Percentiles rank a stretch among this genome's conserved stretches.
Evolutionary conservation across 2,113 vertebrate genomes (phyloP).

Genomic region (Vireo altiloquus): DNA sequence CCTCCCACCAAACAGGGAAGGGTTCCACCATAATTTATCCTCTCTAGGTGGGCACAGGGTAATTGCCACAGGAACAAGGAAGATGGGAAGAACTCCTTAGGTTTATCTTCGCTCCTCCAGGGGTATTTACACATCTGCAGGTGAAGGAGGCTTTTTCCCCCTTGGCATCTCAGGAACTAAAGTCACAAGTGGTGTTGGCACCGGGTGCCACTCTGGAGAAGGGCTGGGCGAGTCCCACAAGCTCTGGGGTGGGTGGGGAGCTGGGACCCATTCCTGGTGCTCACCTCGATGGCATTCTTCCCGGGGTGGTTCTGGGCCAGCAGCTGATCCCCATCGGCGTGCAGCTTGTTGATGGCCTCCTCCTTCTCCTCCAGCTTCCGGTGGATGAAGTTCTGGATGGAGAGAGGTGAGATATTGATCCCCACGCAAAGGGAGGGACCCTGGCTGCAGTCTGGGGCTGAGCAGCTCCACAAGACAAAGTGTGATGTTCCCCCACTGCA

Average conservation of each 20-base stretch:
- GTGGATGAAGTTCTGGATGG: constrained; percentile 87
- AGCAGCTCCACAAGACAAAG: not conserved
- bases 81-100: not conserved
- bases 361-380: constrained; percentile 94
- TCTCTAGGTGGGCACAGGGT: not conserved
- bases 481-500: not conserved
- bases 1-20: not conserved
- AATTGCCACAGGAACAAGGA: not conserved
- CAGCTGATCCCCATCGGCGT: constrained; percentile 86
- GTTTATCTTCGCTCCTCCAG: not conserved
- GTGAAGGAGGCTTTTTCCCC: not conserved
- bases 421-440: rapidly evolving
- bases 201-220: not conserved
- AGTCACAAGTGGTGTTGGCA: not conserved
- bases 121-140: not conserved
- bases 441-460: not conserved
- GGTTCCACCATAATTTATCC: not conserved
- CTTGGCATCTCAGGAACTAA: not conserved
- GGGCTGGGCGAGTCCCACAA: rapidly evolving
- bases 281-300: constrained; percentile 90
- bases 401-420: not conserved
- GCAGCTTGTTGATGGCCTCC: constrained; percentile 85
- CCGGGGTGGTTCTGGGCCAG: constrained; percentile 82
- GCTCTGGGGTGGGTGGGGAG: not conserved
- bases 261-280: not conserved